phyloP scores from a whole-genome alignment of 2,113 vertebrate genomes.

The Stigmatopora argus region DNA sequence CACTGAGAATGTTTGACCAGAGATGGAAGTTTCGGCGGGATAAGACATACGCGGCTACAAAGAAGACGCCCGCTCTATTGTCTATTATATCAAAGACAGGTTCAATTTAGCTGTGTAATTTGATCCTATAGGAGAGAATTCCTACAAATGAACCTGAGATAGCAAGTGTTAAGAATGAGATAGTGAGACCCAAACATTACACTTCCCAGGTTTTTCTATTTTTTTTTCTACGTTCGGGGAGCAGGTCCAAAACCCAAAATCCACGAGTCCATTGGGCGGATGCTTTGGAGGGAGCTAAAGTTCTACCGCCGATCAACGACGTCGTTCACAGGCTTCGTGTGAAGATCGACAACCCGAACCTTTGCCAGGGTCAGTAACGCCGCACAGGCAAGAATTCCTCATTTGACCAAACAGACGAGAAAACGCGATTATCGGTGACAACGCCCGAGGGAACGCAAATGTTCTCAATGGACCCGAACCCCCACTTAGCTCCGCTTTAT shows the following conservation, averaged over 20 bases:
- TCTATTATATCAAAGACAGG: too few relatives aligned
- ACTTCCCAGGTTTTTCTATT: too few relatives aligned
- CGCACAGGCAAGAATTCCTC: conserved; percentile 51
- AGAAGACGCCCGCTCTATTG: neutral
- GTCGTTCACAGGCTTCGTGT: too few relatives aligned
- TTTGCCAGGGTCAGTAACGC: conserved; percentile 11
- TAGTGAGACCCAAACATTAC: too few relatives aligned
- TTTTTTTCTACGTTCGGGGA: neutral
- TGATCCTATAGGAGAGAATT: neutral
- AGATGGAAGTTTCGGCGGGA: neutral
- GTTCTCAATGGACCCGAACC: conserved; percentile 24
- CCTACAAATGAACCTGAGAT: neutral
- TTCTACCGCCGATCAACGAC: neutral
- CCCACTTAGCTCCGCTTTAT: conserved; percentile 17
- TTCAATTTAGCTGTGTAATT: neutral
- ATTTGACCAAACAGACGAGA: conserved; percentile 28
- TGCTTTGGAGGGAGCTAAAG: neutral
- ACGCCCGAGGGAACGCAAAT: conserved; percentile 34
- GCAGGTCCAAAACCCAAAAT: too few relatives aligned
- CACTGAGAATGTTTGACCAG: neutral
- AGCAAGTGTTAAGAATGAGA: neutral
- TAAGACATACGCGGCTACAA: neutral
- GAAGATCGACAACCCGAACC: too few relatives aligned
- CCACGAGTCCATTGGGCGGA: neutral
- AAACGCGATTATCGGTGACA: conserved; percentile 47